These are phyloP conservation scores for Phymastichus coffea DNA, from an alignment of 1,140 invertebrate genomes.

Conservation along the genomic window DNA sequence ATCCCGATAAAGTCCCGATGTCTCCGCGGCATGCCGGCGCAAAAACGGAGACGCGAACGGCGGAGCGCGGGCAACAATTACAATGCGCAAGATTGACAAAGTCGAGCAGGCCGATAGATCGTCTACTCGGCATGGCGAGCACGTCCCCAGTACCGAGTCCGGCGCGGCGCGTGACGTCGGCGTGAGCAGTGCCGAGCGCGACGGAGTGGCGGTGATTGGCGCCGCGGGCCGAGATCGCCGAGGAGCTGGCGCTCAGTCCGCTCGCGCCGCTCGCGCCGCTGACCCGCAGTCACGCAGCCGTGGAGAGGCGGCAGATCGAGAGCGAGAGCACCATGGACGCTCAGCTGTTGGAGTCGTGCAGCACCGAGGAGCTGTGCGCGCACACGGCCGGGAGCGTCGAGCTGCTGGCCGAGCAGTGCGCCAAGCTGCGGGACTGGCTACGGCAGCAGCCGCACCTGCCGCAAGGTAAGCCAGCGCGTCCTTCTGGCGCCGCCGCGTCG, in stretches of 20 bases:
- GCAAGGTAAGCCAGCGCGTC: constrained; percentile 30
- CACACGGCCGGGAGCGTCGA: constrained; percentile 37
- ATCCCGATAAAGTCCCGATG: too few species aligned
- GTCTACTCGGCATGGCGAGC: too few species aligned
- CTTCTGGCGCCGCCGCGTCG: too few species aligned
- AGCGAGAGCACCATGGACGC: background rate
- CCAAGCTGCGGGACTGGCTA: constrained; percentile 48
- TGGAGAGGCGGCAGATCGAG: background rate
- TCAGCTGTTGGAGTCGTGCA: constrained; percentile 36
- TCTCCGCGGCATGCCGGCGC: too few species aligned
- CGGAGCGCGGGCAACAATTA: too few species aligned
- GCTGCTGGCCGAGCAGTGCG: constrained; percentile 36
- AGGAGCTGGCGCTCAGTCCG: background rate
- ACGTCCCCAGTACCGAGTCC: too few species aligned
- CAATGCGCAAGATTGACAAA: too few species aligned
- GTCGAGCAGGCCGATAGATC: too few species aligned
- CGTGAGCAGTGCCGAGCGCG: too few species aligned
- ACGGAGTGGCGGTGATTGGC: too few species aligned
- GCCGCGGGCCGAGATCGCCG: background rate
- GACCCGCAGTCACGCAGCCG: background rate
- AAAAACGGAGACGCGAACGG: too few species aligned
- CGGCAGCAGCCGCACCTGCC: constrained; percentile 50
- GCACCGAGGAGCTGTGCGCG: constrained; percentile 34
- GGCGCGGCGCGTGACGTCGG: too few species aligned
- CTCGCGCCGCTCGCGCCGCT: background rate